Percentiles rank a stretch among this genome's conserved stretches.
These are phyloP conservation scores for Rhabdomys pumilio DNA, from an alignment of 2,797 vertebrate species.

Conservation along the genomic window DNA sequence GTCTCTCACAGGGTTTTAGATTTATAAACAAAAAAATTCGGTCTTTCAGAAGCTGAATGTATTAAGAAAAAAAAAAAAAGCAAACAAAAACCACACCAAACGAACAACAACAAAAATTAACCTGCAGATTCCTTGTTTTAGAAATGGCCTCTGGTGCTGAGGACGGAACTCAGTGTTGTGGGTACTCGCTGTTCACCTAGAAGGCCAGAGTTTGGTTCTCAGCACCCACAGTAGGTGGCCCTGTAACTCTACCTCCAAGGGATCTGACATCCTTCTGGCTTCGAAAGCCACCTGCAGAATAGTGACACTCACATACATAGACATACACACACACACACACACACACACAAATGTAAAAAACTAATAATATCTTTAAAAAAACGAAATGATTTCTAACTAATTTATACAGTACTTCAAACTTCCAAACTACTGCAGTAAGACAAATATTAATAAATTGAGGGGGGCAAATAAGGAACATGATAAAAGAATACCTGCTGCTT, in stretches of 20 bases:
- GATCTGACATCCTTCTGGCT: not conserved
- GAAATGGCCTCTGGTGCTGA: not conserved
- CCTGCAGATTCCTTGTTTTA: too few relatives aligned
- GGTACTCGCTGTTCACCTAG: not conserved
- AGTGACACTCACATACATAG: not conserved
- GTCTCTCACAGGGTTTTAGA: not conserved
- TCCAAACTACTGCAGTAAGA: not conserved
- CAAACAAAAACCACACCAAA: not conserved
- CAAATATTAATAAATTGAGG: not conserved
- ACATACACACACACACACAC: not conserved
- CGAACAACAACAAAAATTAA: not conserved
- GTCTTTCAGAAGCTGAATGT: not conserved
- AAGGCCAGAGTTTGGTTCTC: not conserved
- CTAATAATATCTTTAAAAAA: not conserved
- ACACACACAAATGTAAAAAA: not conserved
- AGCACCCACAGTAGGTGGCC: not conserved
- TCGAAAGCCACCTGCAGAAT: not conserved
- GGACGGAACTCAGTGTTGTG: not conserved
- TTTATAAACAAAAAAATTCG: not conserved
- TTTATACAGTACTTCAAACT: not conserved
- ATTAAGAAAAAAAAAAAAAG: not conserved
- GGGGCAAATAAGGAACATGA: not conserved
- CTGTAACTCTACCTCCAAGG: not conserved
- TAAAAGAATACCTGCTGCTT: conserved; percentile 31
- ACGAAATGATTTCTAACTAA: not conserved